phyloP scores from a whole-genome alignment of 2,888 invertebrate genomes.

The Holacanthella duospinosa region DNA sequence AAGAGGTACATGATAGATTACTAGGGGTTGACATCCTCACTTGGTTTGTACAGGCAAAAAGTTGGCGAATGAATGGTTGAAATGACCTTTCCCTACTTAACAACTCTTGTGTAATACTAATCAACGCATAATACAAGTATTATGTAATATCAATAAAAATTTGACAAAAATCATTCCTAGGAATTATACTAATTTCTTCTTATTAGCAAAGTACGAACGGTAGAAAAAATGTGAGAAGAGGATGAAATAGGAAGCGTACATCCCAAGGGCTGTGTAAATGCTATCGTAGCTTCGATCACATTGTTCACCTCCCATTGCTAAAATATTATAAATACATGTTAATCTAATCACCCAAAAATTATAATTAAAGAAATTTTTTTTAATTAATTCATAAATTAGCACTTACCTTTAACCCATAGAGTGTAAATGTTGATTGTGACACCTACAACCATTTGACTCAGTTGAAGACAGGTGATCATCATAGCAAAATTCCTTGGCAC shows the following conservation, averaged over 20 bases:
- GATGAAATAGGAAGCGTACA: constrained; percentile 90
- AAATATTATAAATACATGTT: background rate
- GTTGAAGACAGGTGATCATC: constrained; percentile 34
- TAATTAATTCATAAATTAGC: background rate
- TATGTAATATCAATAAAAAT: background rate
- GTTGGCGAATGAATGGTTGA: too few species aligned
- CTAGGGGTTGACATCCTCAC: too few species aligned
- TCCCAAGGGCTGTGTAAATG: constrained; percentile 73
- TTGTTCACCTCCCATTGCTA: background rate
- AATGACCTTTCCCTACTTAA: too few species aligned
- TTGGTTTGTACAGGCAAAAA: too few species aligned
- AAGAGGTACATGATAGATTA: too few species aligned
- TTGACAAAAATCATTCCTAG: background rate
- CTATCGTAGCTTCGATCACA: constrained; percentile 6
- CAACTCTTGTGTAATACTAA: too few species aligned
- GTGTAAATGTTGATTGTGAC: constrained; percentile 36
- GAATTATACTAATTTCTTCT: background rate
- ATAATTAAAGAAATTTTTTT: background rate
- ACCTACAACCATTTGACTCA: constrained; percentile 36
- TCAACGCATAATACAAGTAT: constrained; percentile 1
- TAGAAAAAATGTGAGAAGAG: constrained; percentile 89
- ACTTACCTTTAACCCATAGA: constrained; percentile 32
- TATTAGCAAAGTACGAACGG: constrained; percentile 56
- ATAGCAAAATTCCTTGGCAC: constrained; percentile 33
- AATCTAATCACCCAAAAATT: too few species aligned